Conservation (phyloP, 2,113 vertebrate genomes). For the Bucco capensis region DNA sequence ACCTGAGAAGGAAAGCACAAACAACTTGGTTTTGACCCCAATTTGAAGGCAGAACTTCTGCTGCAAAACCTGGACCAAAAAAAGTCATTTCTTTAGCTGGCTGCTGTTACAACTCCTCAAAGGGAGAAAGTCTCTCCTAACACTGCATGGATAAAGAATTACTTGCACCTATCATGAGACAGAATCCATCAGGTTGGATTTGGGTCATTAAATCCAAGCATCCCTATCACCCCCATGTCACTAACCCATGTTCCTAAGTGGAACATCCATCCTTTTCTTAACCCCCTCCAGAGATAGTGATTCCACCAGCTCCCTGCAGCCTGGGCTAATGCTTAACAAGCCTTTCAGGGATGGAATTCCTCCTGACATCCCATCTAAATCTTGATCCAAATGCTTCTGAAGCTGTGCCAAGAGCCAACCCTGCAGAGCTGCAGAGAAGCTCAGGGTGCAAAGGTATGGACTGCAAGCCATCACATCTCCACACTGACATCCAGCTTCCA, state of each 20-base stretch:
- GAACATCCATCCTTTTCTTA: no score
- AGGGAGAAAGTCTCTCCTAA: background rate
- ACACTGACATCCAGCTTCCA: background rate
- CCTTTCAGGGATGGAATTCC: no score
- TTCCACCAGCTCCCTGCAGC: no score
- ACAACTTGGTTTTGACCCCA: background rate
- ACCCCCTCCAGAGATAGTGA: no score
- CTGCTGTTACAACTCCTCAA: background rate
- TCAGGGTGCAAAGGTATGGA: background rate
- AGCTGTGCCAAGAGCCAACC: background rate
- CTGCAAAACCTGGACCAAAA: background rate
- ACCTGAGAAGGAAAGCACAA: slow-evolving; percentile 9
- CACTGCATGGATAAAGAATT: no score
- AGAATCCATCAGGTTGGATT: no score
- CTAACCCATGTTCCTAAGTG: no score
- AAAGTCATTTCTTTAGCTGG: background rate
- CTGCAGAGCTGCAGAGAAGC: background rate
- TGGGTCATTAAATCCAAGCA: no score
- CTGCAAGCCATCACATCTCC: background rate
- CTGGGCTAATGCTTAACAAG: no score
- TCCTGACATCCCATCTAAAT: no score
- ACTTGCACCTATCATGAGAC: no score
- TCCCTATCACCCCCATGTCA: no score
- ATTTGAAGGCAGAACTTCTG: background rate
- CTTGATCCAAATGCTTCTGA: background rate